phyloP scores from a whole-genome alignment of 2,113 vertebrate species.

The Saguinus midas region DNA sequence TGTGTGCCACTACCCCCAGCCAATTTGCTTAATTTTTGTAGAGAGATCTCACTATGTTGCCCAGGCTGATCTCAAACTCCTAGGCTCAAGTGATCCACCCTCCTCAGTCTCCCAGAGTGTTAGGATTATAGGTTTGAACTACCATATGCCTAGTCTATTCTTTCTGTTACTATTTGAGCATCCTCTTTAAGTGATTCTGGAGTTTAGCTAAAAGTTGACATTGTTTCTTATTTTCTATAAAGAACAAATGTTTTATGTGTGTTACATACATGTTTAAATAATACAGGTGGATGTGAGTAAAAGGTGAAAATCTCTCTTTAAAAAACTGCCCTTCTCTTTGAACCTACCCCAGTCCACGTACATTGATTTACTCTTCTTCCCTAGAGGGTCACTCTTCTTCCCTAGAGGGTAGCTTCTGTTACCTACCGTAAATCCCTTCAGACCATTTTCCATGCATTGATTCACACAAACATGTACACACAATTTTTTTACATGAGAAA shows the following conservation, averaged over 20 bases:
- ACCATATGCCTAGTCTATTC: no score
- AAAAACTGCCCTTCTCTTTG: neutral
- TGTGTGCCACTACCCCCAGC: no score
- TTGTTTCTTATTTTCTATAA: neutral
- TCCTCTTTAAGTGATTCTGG: slow-evolving; percentile 2
- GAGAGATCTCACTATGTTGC: no score
- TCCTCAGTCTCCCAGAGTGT: no score
- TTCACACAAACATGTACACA: no score
- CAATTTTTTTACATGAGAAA: no score
- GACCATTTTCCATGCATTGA: neutral
- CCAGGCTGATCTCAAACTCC: no score
- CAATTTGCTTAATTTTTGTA: no score
- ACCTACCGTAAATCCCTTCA: neutral
- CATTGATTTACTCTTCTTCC: neutral
- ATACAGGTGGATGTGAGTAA: neutral
- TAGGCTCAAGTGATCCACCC: no score
- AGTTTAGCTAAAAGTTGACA: slow-evolving; percentile 33
- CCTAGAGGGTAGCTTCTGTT: neutral
- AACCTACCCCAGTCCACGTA: no score
- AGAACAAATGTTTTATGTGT: neutral
- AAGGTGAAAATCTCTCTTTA: neutral
- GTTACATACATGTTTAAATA: slow-evolving; percentile 19
- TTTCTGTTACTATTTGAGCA: neutral
- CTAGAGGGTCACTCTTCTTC: neutral
- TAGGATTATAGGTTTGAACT: no score